Conservation (phyloP, 2,797 vertebrate species). For the Uromys caudimaculatus region DNA sequence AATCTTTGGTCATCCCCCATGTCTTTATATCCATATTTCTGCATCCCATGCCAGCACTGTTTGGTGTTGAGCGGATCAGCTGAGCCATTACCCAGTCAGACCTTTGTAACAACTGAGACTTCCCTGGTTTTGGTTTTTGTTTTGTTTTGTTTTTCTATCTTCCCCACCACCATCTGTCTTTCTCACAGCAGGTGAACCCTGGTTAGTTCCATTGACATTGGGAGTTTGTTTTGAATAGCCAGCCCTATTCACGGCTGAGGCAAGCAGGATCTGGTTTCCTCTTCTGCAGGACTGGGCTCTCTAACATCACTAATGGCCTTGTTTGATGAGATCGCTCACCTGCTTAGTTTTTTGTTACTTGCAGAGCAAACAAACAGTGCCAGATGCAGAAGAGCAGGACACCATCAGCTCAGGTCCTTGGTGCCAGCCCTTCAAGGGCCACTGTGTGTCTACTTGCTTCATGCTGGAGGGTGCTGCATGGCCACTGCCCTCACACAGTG, state of each 20-base stretch:
- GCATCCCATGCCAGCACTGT: background rate
- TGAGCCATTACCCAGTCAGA: background rate
- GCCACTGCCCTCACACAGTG: background rate
- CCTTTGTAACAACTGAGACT: background rate
- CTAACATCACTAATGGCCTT: background rate
- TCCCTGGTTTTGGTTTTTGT: background rate
- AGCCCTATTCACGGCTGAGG: background rate
- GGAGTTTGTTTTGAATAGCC: background rate
- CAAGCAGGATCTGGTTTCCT: background rate
- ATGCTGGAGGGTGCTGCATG: fast-evolving
- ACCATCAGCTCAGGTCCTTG: background rate
- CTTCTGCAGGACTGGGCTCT: background rate
- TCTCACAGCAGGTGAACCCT: background rate
- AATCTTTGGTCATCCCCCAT: background rate
- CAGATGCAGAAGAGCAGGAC: background rate
- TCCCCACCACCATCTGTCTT: background rate
- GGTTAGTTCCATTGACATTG: background rate
- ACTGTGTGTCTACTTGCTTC: background rate
- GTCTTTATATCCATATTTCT: background rate
- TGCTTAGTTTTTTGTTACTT: background rate
- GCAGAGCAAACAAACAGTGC: background rate
- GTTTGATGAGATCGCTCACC: background rate
- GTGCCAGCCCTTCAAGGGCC: background rate
- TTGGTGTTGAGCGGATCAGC: background rate
- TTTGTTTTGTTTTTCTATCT: too few species aligned